Evolutionary conservation across 2,888 invertebrate genomes (phyloP).

Genomic region (Baccha elongata): DNA sequence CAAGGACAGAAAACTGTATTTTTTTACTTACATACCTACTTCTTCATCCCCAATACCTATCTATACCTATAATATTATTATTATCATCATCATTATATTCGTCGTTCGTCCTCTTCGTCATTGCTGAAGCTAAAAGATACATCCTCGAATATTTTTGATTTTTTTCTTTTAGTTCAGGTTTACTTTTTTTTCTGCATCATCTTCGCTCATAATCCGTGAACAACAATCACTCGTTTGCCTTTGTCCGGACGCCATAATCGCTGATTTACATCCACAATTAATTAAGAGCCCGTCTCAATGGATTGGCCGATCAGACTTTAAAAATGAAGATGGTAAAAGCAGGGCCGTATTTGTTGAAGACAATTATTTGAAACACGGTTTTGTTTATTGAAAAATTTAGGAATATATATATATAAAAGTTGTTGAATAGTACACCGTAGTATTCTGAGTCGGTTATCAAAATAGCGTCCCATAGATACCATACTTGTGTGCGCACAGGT

Average conservation of each 20-base stretch:
- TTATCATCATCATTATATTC: constrained; percentile 40
- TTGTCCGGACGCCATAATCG: constrained; percentile 71
- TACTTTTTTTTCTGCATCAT: constrained; percentile 53
- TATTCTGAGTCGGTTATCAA: too few relatives aligned
- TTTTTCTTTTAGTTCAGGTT: constrained; percentile 8
- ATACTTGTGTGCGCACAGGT: too few relatives aligned
- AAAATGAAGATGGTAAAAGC: constrained; percentile 32
- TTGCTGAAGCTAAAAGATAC: constrained; percentile 36
- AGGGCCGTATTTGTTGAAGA: background rate
- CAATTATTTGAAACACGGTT: too few relatives aligned
- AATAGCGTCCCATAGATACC: too few relatives aligned
- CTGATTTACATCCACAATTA: constrained; percentile 74
- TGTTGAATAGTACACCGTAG: too few relatives aligned
- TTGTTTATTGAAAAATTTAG: too few relatives aligned
- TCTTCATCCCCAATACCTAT: constrained; percentile 46
- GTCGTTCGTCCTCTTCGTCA: constrained; percentile 30
- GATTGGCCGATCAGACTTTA: constrained; percentile 24
- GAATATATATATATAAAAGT: too few relatives aligned
- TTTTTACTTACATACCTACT: constrained; percentile 2
- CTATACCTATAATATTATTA: constrained; percentile 35
- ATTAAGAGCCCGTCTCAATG: constrained; percentile 54
- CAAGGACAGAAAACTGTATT: constrained; percentile 25
- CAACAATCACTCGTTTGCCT: constrained; percentile 71
- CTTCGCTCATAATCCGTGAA: constrained; percentile 69
- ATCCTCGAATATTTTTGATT: constrained; percentile 41